Conservation (phyloP, 2,888 invertebrate genomes). For the Osedax frankpressi region DNA sequence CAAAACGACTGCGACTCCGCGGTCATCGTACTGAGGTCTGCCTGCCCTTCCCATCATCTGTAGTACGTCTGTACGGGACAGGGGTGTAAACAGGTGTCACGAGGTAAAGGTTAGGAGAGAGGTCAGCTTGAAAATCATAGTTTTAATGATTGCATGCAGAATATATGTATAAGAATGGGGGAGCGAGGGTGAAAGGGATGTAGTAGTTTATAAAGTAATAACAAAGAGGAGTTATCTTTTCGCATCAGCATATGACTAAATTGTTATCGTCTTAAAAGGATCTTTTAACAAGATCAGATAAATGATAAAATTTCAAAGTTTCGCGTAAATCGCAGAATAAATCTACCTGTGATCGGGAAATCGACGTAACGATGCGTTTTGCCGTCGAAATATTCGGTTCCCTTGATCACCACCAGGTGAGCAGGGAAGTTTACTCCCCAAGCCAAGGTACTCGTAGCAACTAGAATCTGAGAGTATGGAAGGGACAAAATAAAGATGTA, state of each 20-base stretch:
- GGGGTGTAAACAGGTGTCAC: background rate
- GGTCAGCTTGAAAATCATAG: slow-evolving; percentile 80
- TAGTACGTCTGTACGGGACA: slow-evolving; percentile 61
- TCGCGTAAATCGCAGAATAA: too few relatives aligned
- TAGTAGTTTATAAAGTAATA: background rate
- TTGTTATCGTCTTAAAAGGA: too few relatives aligned
- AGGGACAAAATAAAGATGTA: too few relatives aligned
- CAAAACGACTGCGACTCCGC: slow-evolving; percentile 57
- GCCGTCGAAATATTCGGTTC: slow-evolving; percentile 96
- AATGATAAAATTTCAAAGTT: too few relatives aligned
- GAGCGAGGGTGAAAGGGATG: background rate
- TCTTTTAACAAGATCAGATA: too few relatives aligned
- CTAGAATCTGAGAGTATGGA: slow-evolving; percentile 61
- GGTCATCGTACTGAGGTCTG: slow-evolving; percentile 86
- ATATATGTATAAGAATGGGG: slow-evolving; percentile 57
- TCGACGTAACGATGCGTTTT: slow-evolving; percentile 91
- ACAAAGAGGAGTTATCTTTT: too few relatives aligned
- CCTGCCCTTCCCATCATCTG: slow-evolving; percentile 99
- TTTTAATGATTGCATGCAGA: slow-evolving; percentile 69
- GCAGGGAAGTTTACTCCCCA: slow-evolving; percentile 99
- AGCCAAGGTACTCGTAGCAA: slow-evolving; percentile 90
- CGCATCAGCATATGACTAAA: too few relatives aligned
- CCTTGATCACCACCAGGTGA: slow-evolving; percentile 81
- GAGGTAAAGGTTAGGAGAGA: background rate
- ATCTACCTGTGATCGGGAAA: slow-evolving; percentile 78